Percentiles rank a stretch among this genome's conserved stretches.
Conservation (phyloP, 2,113 vertebrate species). For the Cottus gobio region DNA sequence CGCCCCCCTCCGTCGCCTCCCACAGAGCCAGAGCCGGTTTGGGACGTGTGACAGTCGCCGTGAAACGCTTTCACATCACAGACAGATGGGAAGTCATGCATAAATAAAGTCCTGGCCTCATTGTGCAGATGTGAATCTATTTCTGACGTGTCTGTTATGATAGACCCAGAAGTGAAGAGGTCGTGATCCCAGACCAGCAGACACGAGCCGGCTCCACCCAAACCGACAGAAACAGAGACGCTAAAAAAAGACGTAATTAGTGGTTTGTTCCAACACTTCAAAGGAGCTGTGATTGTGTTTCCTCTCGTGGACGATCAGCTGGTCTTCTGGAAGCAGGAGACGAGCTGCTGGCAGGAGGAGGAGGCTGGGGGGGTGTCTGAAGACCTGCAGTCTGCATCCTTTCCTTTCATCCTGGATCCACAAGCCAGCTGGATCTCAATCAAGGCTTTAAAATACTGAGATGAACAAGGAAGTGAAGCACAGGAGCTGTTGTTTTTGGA, state of each 20-base stretch:
- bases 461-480: too few relatives aligned
- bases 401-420: not conserved
- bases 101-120: conserved; percentile 53
- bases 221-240: too few relatives aligned
- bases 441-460: too few relatives aligned
- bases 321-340: not conserved
- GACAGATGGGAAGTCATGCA: conserved; percentile 60
- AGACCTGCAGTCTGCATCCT: not conserved
- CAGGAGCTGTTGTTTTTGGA: too few relatives aligned
- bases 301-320: not conserved
- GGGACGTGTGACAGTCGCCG: conserved; percentile 25
- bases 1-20: conserved; percentile 11
- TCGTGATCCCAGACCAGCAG: not conserved
- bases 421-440: not conserved
- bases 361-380: not conserved
- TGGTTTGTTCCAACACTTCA: not conserved
- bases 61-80: conserved; percentile 35
- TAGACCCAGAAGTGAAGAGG: not conserved
- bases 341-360: too few relatives aligned
- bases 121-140: conserved; percentile 15
- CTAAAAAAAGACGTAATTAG: too few relatives aligned
- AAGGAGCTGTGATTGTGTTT: not conserved
- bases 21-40: conserved; percentile 10
- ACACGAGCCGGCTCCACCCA: too few relatives aligned
- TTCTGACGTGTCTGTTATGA: not conserved